Conservation (phyloP, 2,888 invertebrate species). For the Yponomeuta evonymella region DNA sequence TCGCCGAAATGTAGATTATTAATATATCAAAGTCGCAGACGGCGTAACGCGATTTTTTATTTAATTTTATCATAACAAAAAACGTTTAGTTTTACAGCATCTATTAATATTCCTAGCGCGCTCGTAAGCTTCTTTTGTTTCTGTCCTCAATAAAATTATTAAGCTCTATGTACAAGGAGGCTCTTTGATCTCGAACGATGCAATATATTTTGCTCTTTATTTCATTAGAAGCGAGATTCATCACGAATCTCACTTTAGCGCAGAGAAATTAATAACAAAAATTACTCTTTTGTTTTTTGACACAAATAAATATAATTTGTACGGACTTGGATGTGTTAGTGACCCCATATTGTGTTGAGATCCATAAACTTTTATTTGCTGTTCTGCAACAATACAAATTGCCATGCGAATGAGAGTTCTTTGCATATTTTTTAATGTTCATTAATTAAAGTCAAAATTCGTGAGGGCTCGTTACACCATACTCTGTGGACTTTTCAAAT, state of each 20-base stretch:
- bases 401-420: neutral
- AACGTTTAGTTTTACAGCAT: slow-evolving; percentile 42
- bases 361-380: neutral
- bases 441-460: neutral
- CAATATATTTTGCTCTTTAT: slow-evolving; percentile 8
- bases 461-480: neutral
- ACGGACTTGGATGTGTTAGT: neutral
- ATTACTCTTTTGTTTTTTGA: neutral
- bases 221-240: neutral
- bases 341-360: neutral
- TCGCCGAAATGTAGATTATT: slow-evolving; percentile 50
- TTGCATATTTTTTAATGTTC: neutral
- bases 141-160: slow-evolving; percentile 48
- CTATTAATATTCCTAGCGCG: slow-evolving; percentile 64
- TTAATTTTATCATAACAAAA: slow-evolving; percentile 36
- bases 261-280: slow-evolving; percentile 3
- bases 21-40: slow-evolving; percentile 52
- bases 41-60: slow-evolving; percentile 23
- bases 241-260: neutral
- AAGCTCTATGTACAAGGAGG: slow-evolving; percentile 36
- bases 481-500: neutral
- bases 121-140: slow-evolving; percentile 64
- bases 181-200: slow-evolving; percentile 37
- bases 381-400: slow-evolving; percentile 1
- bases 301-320: neutral